Evolutionary conservation across 1,140 invertebrate species (phyloP), one percentile per base, ranked within the genome.

Genomic region (Vanessa tameamea): DNA sequence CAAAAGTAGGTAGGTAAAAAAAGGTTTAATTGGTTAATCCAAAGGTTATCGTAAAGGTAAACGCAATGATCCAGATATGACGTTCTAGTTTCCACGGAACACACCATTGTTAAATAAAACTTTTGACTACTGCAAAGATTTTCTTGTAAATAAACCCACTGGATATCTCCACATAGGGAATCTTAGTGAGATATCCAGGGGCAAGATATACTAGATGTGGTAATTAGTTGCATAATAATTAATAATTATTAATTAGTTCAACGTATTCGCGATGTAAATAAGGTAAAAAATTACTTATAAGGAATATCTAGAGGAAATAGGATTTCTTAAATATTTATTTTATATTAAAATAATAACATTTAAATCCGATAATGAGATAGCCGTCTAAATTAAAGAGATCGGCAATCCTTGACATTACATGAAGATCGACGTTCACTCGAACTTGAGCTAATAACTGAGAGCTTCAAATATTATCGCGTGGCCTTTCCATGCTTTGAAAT

Each of bases 361-460:
- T 43, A 43, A 43, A 43, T 43, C 15, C 2, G n/a, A 61, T 61
- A 37, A 61, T 37, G 26, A 37, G 57, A 37, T 31, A 61, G 20
- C 23, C n/a, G 23, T 12, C 65, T 47, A 50, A 72, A 69, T 68
- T 31, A 53, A 59, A 69, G 43, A 43, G 66, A 69, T 68, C 53
- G 53, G 31, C 20, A 61, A 69, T 73, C 81, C 81, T 83, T 83
- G 81, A 83, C 81, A 83, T 83, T 81, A 79, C 76, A 72, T 75
- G 78, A 75, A 64, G 65, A 72, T 75, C 63, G 61, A 78, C 81
- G 37, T 70, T 83, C 81, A 79, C 79, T 81, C 77, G 81, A 76
- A 77, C 81, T 78, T 78, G 77, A 76, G 26, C 51, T 53, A 53
- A 53, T 53, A 69, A 47, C 68, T 50, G 23, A 69, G 66, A 31